Conservation (phyloP, 92 coral and sea anemone genomes). For the Siderastrea radians region DNA sequence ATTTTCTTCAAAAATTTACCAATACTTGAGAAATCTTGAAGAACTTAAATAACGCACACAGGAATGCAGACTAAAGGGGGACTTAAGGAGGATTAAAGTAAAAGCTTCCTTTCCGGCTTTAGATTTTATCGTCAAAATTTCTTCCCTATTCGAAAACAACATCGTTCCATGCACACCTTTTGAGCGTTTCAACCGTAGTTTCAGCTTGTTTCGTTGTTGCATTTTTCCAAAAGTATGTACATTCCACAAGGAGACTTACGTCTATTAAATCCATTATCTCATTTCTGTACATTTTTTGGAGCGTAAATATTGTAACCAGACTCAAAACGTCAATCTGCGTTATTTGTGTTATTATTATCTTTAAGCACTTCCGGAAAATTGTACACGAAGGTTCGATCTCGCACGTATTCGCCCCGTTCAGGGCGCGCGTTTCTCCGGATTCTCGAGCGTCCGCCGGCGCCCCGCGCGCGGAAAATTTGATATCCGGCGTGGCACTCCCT, state of each 20-base stretch:
- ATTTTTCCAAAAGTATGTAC: not conserved
- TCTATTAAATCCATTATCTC: not conserved
- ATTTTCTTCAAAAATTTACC: not conserved
- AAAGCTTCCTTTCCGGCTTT: conserved; percentile 32
- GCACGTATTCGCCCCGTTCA: conserved; percentile 13
- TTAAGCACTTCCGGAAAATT: conserved; percentile 15
- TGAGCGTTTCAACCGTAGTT: not conserved
- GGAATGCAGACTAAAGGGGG: conserved; percentile 33
- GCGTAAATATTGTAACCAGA: not conserved
- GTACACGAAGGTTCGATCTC: not conserved
- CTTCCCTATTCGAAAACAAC: not conserved
- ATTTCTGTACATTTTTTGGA: not conserved
- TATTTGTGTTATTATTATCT: conserved; percentile 8
- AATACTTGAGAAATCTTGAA: conserved; percentile 1
- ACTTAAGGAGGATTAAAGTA: conserved; percentile 18
- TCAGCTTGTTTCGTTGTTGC: not conserved
- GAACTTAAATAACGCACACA: not conserved
- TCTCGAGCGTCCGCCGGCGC: conserved; percentile 66
- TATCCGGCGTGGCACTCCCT: conserved; percentile 47
- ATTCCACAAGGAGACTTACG: not conserved
- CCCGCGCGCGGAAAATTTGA: conserved; percentile 56
- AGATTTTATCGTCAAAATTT: not conserved
- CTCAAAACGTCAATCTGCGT: not conserved
- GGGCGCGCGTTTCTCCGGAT: conserved; percentile 18
- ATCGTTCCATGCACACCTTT: not conserved